A percentile compares a stretch with the other conserved stretches of the same genome.
Conservation (phyloP, 2,113 vertebrate genomes). For the Lepus timidus region DNA sequence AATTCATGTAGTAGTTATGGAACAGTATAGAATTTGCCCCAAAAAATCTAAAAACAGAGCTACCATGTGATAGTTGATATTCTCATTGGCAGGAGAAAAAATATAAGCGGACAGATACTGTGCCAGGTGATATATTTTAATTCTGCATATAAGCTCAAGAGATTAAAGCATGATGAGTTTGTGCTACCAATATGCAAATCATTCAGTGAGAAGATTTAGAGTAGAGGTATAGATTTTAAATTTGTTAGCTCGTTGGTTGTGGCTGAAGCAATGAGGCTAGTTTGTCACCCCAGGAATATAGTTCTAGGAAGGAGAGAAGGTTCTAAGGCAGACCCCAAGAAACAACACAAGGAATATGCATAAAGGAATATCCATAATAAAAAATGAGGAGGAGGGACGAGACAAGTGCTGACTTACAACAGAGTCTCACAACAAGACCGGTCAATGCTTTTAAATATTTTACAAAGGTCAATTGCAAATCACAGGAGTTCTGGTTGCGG, state of each 20-base stretch:
- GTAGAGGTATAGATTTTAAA: background rate
- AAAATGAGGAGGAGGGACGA: background rate
- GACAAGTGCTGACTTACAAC: background rate
- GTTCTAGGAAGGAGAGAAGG: background rate
- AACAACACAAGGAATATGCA: background rate
- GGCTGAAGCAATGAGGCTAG: background rate
- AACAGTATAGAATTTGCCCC: background rate
- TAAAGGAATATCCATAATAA: background rate
- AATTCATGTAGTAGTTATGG: background rate
- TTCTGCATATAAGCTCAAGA: background rate
- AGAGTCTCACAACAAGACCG: background rate
- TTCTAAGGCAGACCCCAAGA: background rate
- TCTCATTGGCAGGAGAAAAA: background rate
- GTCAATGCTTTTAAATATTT: conserved; percentile 18
- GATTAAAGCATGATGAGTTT: background rate
- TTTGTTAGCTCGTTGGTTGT: background rate
- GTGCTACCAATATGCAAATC: background rate
- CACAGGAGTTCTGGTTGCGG: background rate
- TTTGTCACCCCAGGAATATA: background rate
- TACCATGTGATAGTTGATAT: background rate
- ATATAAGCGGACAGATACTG: background rate
- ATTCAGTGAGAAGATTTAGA: background rate
- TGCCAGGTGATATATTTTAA: background rate
- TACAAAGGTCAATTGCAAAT: conserved; percentile 1
- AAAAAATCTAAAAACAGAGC: background rate